phyloP scores from a whole-genome alignment of 2,888 invertebrate species.

The Cryptosula pallasiana region DNA sequence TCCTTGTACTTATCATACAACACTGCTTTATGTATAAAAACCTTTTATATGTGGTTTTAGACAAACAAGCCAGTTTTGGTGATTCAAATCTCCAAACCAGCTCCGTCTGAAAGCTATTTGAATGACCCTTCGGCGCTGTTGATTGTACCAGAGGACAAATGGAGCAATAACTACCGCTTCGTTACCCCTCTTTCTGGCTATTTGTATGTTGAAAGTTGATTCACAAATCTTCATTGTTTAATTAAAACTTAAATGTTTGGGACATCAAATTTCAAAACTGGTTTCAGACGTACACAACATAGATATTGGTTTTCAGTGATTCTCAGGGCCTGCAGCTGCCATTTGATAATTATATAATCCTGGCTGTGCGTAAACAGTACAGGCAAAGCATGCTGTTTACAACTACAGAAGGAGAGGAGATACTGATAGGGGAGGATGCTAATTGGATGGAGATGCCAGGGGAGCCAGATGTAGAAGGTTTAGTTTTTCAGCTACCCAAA shows the following conservation, averaged over 20 bases:
- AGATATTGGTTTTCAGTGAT: too few species aligned
- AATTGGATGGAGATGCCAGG: background rate
- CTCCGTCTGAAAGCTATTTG: background rate
- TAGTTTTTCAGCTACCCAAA: too few species aligned
- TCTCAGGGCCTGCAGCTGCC: background rate
- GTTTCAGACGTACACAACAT: too few species aligned
- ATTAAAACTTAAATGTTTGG: too few species aligned
- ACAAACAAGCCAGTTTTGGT: background rate
- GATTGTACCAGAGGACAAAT: constrained; percentile 11
- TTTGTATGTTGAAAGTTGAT: background rate
- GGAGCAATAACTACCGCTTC: constrained; percentile 15
- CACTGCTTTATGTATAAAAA: too few species aligned
- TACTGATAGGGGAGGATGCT: background rate
- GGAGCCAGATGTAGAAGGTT: too few species aligned
- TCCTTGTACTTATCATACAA: too few species aligned
- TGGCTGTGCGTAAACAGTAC: background rate
- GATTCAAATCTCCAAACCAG: constrained; percentile 16
- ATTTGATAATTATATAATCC: background rate
- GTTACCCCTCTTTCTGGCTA: constrained; percentile 1
- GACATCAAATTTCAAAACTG: too few species aligned
- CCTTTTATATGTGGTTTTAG: too few species aligned
- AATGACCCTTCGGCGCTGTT: constrained; percentile 12
- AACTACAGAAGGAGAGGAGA: background rate
- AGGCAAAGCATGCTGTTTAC: background rate
- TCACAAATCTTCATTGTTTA: too few species aligned